Evolutionary conservation across 1,140 invertebrate genomes (phyloP).

Genomic region (Lordiphosa clarofinis): DNA sequence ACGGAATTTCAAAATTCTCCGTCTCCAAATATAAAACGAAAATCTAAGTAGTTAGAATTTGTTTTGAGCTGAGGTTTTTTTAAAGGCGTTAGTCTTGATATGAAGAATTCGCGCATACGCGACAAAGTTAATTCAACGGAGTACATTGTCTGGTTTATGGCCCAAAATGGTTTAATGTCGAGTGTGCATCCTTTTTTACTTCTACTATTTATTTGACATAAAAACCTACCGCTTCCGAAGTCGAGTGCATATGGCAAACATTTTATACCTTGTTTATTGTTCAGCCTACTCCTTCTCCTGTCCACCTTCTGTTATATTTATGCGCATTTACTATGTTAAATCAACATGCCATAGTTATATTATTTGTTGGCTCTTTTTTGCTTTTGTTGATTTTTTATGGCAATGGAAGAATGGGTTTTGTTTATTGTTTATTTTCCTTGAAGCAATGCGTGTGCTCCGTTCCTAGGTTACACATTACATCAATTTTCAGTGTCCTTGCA

Average conservation of each 20-base stretch:
- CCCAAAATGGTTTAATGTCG: slow-evolving; percentile 8
- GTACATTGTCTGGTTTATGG: neutral
- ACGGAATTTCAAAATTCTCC: too few relatives aligned
- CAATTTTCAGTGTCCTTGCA: slow-evolving; percentile 41
- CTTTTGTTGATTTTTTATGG: slow-evolving; percentile 61
- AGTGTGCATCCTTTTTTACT: slow-evolving; percentile 21
- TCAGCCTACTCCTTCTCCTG: slow-evolving; percentile 11
- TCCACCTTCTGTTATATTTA: slow-evolving; percentile 26
- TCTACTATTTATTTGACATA: slow-evolving; percentile 55
- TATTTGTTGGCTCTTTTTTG: slow-evolving; percentile 60
- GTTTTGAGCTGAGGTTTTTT: too few relatives aligned
- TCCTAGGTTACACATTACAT: slow-evolving; percentile 27
- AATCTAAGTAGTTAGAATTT: too few relatives aligned
- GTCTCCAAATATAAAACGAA: too few relatives aligned
- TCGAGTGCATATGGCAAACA: slow-evolving; percentile 49
- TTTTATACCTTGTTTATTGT: slow-evolving; percentile 73
- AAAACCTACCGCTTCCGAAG: slow-evolving; percentile 33
- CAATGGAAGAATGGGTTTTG: slow-evolving; percentile 44
- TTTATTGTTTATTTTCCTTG: slow-evolving; percentile 39
- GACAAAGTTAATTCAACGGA: too few relatives aligned
- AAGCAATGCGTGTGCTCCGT: slow-evolving; percentile 20
- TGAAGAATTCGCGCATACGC: too few relatives aligned
- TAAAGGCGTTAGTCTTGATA: too few relatives aligned
- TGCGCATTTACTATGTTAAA: slow-evolving; percentile 70
- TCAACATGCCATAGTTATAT: slow-evolving; percentile 51